Conservation (phyloP, 2,113 vertebrate species). For the Heterotis niloticus region DNA sequence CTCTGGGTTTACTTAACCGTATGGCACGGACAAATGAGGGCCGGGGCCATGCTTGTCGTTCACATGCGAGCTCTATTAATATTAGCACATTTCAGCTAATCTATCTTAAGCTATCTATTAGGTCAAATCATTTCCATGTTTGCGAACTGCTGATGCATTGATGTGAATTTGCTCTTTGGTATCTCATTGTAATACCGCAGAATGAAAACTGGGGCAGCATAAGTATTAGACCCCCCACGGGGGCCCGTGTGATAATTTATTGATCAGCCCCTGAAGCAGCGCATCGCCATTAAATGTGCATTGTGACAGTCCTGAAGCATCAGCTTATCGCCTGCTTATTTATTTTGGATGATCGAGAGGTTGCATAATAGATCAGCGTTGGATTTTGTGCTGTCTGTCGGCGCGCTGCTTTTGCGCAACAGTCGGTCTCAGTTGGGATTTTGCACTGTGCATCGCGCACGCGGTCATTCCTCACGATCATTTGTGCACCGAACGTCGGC, state of each 20-base stretch:
- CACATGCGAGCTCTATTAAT: not conserved
- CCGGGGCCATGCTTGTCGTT: slow-evolving; percentile 24
- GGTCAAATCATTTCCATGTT: not conserved
- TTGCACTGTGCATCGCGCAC: not conserved
- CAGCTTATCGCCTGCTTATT: no score
- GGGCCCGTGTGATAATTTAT: no score
- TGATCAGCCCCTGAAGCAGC: no score
- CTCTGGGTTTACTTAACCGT: slow-evolving; percentile 52
- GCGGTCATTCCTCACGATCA: not conserved
- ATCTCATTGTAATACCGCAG: not conserved
- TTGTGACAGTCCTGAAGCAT: not conserved
- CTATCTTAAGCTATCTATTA: no score
- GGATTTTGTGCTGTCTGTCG: no score
- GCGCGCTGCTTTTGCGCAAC: no score
- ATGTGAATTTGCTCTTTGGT: not conserved
- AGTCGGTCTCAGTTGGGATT: not conserved
- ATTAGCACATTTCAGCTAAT: not conserved
- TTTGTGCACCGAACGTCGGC: slow-evolving; percentile 45
- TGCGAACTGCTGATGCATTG: not conserved
- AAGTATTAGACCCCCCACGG: no score
- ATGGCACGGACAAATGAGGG: slow-evolving; percentile 51
- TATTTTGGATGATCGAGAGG: not conserved
- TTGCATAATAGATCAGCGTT: not conserved
- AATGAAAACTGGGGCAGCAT: no score
- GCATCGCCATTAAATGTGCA: no score